Evolutionary conservation across 2,113 vertebrate species (phyloP), one percentile per base, ranked within the genome.

Genomic region (rat (Rattus norvegicus)): DNA sequence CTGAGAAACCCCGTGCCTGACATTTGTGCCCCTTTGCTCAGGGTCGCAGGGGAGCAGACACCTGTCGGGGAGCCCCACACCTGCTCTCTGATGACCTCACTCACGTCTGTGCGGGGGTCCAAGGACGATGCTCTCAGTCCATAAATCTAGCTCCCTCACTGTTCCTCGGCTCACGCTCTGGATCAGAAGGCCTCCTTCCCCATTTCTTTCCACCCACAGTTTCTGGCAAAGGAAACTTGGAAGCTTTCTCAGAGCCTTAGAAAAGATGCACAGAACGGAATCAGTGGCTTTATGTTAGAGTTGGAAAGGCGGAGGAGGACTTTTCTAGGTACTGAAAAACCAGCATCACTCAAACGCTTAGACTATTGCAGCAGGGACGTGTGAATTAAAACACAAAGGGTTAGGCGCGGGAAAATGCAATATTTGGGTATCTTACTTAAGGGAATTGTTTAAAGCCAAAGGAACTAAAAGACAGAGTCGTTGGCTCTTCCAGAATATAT

Each of bases 71-170:
- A 91, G 39, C 19, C 17, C 16, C 54, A 39, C 95, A 94, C 61
- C 85, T 97, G 87, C 77, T 84, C 80, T 96, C 83, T 76, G 81
- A 11, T 89, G 85, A 97, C 90, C 84, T 97, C 90, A 96, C 72
- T 30, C 24, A 49, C 39, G 5, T 73, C 77, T 26, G 59, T n/a
- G 16, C 70, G 43, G 81, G 70, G 16, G 3, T 54, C 0, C 4
- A 24, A 4, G 1, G 47, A 73, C 9, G 1, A 56, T 7, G 65
- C 93, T 91, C n/a, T 61, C 95, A 96, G 91, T 93, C 95, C 56
- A 93, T 96, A 96, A 97, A 96, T 97, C 95, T 90, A 65, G 30
- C 87, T 61, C 63, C 59, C 56, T 83, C 87, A 76, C 56, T 30
- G 8, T 90, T 83, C 80, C 65, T 92, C 17, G 0, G 65, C 65